Conservation (phyloP, 2,113 vertebrate species). For the Saguinus midas region DNA sequence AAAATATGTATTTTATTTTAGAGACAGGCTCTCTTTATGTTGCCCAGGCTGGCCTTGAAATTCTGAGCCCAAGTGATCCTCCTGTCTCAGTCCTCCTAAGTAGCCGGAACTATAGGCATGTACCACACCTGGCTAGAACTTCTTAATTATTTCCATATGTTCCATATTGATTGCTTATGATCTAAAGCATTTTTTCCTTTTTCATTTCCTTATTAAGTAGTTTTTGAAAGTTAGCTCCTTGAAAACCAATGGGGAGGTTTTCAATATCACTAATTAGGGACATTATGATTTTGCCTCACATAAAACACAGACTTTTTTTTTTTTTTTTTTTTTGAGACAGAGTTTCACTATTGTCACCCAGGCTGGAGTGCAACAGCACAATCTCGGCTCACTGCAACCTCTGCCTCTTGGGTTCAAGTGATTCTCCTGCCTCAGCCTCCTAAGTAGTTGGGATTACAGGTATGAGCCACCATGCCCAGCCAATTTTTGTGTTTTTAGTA, state of each 20-base stretch:
- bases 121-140: neutral
- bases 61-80: neutral
- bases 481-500: neutral
- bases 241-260: neutral
- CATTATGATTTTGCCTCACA: constrained; percentile 29
- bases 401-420: neutral
- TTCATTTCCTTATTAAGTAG: neutral
- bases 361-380: neutral
- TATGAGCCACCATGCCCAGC: neutral
- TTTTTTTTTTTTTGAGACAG: neutral
- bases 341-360: rapidly evolving
- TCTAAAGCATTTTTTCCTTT: constrained; percentile 33
- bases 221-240: constrained; percentile 9
- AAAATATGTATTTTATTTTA: neutral
- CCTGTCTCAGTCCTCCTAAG: neutral
- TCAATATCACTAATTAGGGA: neutral
- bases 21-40: neutral
- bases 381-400: neutral
- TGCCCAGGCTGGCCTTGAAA: neutral
- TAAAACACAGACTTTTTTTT: neutral
- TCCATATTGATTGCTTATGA: neutral
- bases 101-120: neutral
- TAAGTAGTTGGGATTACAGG: neutral
- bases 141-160: neutral
- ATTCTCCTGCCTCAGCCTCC: neutral